phyloP scores from a whole-genome alignment of 2,888 invertebrate genomes.

The Stenolophus ochropezus region DNA sequence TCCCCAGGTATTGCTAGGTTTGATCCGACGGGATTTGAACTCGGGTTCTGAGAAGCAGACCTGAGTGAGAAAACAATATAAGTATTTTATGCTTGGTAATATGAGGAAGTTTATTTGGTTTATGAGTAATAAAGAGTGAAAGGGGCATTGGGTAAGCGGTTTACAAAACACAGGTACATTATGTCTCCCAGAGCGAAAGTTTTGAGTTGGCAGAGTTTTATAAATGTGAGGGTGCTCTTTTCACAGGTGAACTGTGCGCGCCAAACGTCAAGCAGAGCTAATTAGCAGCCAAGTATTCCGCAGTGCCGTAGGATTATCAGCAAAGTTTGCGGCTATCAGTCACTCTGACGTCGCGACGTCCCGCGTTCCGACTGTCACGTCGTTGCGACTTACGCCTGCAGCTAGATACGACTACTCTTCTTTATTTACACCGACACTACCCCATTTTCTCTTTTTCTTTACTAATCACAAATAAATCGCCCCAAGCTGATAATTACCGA shows the following conservation, averaged over 20 bases:
- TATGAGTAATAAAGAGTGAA: background rate
- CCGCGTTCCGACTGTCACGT: slow-evolving; percentile 30
- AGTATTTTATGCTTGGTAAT: too few relatives aligned
- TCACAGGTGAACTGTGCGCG: slow-evolving; percentile 47
- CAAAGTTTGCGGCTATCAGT: slow-evolving; percentile 56
- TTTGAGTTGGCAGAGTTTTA: slow-evolving; percentile 52
- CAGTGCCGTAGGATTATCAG: slow-evolving; percentile 51
- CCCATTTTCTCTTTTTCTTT: too few relatives aligned
- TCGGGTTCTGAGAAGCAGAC: too few relatives aligned
- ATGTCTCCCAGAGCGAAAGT: slow-evolving; percentile 21
- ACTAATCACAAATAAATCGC: too few relatives aligned
- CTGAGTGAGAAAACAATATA: too few relatives aligned
- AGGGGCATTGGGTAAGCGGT: background rate
- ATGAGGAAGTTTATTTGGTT: too few relatives aligned
- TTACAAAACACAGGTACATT: slow-evolving; percentile 50
- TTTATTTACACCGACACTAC: background rate
- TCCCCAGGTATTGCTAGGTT: too few relatives aligned
- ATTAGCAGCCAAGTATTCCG: slow-evolving; percentile 56
- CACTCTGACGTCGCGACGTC: slow-evolving; percentile 18
- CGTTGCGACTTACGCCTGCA: background rate
- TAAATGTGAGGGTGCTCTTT: slow-evolving; percentile 53
- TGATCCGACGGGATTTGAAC: too few relatives aligned
- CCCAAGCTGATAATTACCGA: too few relatives aligned
- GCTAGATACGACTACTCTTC: background rate
- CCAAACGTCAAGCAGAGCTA: slow-evolving; percentile 48